Evolutionary conservation across 2,113 vertebrate genomes (phyloP).

Genomic region (Corythornis vintsioides): DNA sequence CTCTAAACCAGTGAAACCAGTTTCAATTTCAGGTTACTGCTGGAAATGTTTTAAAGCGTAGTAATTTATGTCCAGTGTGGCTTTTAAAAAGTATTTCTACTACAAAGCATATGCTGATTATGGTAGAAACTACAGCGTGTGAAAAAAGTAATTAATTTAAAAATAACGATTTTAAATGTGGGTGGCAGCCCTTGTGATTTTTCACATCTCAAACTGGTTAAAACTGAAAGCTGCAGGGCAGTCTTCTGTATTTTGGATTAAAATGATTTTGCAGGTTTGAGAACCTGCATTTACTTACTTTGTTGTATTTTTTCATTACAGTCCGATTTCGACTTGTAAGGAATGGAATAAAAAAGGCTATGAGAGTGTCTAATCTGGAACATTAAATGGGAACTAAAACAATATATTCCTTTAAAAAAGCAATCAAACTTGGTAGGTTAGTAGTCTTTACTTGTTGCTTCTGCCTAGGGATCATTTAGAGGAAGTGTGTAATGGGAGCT

Average conservation of each 20-base stretch:
- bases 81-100: not conserved
- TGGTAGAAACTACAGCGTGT: not conserved
- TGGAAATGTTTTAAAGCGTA: conserved; percentile 5
- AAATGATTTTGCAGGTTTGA: not conserved
- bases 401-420: not conserved
- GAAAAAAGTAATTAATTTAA: not conserved
- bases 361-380: not conserved
- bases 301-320: not conserved
- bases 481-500: not conserved
- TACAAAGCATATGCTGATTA: not conserved
- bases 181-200: not conserved
- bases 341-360: not conserved
- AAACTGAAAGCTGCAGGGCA: not conserved
- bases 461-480: not conserved
- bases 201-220: not conserved
- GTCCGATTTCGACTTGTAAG: not conserved
- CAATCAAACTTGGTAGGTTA: not conserved
- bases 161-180: not conserved
- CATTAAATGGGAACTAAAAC: not conserved
- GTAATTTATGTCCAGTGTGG: not conserved
- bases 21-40: conserved; percentile 16
- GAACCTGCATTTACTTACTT: not conserved
- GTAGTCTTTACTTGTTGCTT: not conserved
- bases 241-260: not conserved
- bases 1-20: not conserved